phyloP scores from a whole-genome alignment of 2,888 invertebrate genomes.

The Melieria omissa region DNA sequence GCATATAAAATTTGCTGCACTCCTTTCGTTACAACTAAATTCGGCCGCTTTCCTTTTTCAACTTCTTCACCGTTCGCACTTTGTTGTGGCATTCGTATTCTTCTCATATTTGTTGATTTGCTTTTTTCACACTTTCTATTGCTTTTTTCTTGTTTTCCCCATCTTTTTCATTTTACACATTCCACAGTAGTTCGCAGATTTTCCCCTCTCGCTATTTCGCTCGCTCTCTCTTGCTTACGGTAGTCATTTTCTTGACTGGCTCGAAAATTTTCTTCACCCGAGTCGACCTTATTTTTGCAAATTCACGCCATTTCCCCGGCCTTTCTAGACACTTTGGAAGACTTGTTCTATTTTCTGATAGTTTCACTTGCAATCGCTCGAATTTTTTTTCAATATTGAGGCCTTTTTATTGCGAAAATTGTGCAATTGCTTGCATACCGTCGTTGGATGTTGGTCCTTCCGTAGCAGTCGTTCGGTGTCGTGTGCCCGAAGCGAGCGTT shows the following conservation, averaged over 20 bases:
- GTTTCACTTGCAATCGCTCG: neutral
- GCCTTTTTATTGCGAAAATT: constrained; percentile 8
- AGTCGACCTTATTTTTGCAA: constrained; percentile 45
- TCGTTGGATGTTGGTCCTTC: constrained; percentile 21
- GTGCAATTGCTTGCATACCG: constrained; percentile 19
- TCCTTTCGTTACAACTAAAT: constrained; percentile 9
- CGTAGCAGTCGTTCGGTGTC: constrained; percentile 34
- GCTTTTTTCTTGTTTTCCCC: constrained; percentile 38
- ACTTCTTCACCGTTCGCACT: constrained; percentile 1
- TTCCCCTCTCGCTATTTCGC: constrained; percentile 7
- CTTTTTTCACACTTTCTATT: constrained; percentile 35
- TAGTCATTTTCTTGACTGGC: constrained; percentile 12
- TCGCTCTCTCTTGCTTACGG: constrained; percentile 20
- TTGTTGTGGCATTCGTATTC: constrained; percentile 26
- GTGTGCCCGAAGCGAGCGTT: constrained; percentile 20
- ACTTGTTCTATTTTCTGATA: neutral
- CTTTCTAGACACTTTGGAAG: constrained; percentile 9
- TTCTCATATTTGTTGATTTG: constrained; percentile 43
- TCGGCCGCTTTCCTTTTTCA: neutral
- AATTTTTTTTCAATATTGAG: constrained; percentile 7
- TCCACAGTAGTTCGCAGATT: neutral
- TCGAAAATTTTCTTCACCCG: constrained; percentile 24
- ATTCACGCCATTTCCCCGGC: constrained; percentile 4
- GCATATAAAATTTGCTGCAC: constrained; percentile 3
- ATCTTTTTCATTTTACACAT: constrained; percentile 11